A percentile compares a stretch with the other conserved stretches of the same genome.
Evolutionary conservation across 2,113 vertebrate species (phyloP).

Genomic region (Riparia riparia): DNA sequence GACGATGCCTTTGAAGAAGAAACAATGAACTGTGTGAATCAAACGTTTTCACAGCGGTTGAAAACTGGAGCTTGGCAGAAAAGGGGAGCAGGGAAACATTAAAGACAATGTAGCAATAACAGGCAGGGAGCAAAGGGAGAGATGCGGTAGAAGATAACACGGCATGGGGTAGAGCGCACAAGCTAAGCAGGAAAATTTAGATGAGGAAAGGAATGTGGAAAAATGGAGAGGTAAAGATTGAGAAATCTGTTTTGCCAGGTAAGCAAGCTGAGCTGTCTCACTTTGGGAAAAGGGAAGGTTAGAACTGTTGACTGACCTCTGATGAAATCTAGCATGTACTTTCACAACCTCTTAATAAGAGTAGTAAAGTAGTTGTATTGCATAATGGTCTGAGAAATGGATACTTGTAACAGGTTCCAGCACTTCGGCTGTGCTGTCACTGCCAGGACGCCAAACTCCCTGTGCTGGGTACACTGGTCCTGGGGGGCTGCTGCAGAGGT

Average conservation of each 20-base stretch:
- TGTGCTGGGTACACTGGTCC: rapidly evolving
- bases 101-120: conserved; percentile 14
- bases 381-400: background rate
- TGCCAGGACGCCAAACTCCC: background rate
- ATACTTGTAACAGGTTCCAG: background rate
- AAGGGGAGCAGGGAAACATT: background rate
- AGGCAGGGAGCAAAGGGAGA: conserved; percentile 10
- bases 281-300: background rate
- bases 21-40: conserved; percentile 6
- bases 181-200: conserved; percentile 25
- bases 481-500: background rate
- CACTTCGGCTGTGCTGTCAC: background rate
- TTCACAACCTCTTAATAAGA: background rate
- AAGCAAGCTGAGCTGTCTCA: background rate
- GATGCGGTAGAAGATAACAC: conserved; percentile 30
- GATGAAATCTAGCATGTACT: background rate
- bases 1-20: background rate
- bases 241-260: conserved; percentile 10
- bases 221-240: conserved; percentile 26
- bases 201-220: conserved; percentile 28
- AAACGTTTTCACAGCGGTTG: background rate
- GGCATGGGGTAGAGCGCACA: background rate
- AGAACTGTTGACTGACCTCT: conserved; percentile 17
- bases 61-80: background rate
- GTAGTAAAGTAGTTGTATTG: background rate